A percentile compares a stretch with the other conserved stretches of the same genome.
These are phyloP conservation scores for Schlechtendalia chinensis DNA, from an alignment of 1,140 invertebrate genomes.

Conservation along the genomic window DNA sequence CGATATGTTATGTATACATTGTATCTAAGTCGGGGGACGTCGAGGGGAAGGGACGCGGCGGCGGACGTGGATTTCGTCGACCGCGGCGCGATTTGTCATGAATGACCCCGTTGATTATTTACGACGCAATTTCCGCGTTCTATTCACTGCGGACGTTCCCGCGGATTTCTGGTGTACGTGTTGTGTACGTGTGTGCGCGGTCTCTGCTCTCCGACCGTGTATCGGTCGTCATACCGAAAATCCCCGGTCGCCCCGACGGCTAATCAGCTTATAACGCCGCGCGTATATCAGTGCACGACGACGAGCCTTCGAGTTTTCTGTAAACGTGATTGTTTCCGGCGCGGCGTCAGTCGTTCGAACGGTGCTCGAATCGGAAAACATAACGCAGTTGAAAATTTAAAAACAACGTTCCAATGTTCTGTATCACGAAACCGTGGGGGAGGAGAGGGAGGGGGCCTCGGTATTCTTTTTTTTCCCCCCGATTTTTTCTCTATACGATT, in stretches of 20 bases:
- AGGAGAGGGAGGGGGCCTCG: too few relatives aligned
- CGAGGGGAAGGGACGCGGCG: background rate
- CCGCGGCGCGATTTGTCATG: conserved; percentile 24
- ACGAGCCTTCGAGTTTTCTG: background rate
- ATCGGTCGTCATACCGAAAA: conserved; percentile 35
- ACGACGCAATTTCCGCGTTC: conserved; percentile 27
- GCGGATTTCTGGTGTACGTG: background rate
- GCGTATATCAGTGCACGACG: background rate
- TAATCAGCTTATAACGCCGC: conserved; percentile 43
- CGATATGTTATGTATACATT: too few relatives aligned
- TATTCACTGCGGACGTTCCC: background rate
- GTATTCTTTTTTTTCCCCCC: too few relatives aligned
- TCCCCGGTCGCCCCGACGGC: background rate
- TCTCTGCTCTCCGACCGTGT: background rate
- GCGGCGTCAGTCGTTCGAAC: too few relatives aligned
- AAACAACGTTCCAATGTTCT: too few relatives aligned
- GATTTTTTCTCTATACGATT: too few relatives aligned
- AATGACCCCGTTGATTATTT: conserved; percentile 30
- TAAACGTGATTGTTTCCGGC: conserved; percentile 16
- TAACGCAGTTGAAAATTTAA: too few relatives aligned
- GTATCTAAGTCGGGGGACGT: too few relatives aligned
- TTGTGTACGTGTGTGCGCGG: background rate
- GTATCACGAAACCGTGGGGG: too few relatives aligned
- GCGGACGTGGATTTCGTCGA: background rate
- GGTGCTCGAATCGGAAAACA: too few relatives aligned